Evolutionary conservation across 2,888 invertebrate species (phyloP).

Genomic region (Leucophora obtusa): DNA sequence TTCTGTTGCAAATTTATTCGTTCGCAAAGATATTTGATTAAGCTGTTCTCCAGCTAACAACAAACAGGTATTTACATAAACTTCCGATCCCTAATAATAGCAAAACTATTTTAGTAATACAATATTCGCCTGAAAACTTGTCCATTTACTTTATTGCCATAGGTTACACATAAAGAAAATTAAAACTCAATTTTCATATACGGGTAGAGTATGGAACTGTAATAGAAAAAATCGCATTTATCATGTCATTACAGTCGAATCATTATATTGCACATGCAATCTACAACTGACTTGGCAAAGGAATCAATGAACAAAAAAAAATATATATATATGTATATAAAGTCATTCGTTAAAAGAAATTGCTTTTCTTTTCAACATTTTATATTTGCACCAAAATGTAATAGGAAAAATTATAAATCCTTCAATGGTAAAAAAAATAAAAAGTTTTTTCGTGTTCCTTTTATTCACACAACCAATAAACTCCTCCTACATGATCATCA

Average conservation of each 20-base stretch:
- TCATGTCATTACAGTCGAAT: conserved; percentile 77
- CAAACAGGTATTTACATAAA: too few species aligned
- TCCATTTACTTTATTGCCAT: too few species aligned
- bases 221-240: conserved; percentile 74
- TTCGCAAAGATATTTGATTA: too few species aligned
- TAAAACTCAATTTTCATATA: conserved; percentile 46
- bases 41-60: too few species aligned
- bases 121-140: too few species aligned
- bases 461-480: conserved; percentile 39
- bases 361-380: conserved; percentile 39
- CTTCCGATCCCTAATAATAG: too few species aligned
- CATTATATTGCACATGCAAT: conserved; percentile 66
- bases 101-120: too few species aligned
- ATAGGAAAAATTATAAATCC: conserved; percentile 52
- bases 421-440: conserved; percentile 39
- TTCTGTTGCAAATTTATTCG: too few species aligned
- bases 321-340: conserved; percentile 20
- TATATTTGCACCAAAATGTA: conserved; percentile 41
- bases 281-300: conserved; percentile 49
- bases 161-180: too few species aligned
- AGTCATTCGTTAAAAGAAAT: conserved; percentile 53
- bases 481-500: conserved; percentile 51
- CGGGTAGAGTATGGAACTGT: conserved; percentile 65
- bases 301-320: conserved; percentile 27
- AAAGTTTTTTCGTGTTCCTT: conserved; percentile 7